Evolutionary conservation across 2,888 invertebrate genomes (phyloP).

Genomic region (Phortica okadai): DNA sequence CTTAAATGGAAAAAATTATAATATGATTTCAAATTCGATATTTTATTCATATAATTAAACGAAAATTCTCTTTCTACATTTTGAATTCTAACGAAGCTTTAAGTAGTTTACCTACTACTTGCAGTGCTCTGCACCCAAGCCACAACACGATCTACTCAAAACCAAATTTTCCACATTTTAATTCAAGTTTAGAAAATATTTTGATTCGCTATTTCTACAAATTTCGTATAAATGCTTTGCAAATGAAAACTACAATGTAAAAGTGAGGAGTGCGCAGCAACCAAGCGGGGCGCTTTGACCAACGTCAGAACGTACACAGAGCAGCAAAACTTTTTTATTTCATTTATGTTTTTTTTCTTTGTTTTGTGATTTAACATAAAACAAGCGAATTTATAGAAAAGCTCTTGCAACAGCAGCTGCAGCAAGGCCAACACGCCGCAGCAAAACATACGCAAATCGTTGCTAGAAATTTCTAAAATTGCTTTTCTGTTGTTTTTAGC

Average conservation of each 20-base stretch:
- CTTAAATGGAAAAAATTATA: too few relatives aligned
- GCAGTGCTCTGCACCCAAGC: too few relatives aligned
- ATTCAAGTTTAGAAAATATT: background rate
- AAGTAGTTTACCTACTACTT: too few relatives aligned
- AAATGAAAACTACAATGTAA: background rate
- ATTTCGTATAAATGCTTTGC: background rate
- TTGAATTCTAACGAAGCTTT: too few relatives aligned
- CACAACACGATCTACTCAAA: background rate
- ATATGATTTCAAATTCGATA: too few relatives aligned
- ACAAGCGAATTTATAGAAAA: slow-evolving; percentile 11
- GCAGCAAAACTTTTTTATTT: background rate
- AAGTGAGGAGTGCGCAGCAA: background rate
- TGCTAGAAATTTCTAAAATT: slow-evolving; percentile 40
- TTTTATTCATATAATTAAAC: too few relatives aligned
- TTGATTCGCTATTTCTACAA: background rate
- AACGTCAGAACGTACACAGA: background rate
- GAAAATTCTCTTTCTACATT: too few relatives aligned
- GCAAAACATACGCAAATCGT: slow-evolving; percentile 28
- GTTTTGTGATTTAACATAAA: background rate
- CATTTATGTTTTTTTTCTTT: background rate
- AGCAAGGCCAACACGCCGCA: slow-evolving; percentile 16
- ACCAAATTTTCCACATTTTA: background rate
- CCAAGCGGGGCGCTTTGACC: background rate
- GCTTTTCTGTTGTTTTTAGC: slow-evolving; percentile 40
- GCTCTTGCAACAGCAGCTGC: slow-evolving; percentile 3